Conservation (phyloP, 2,797 vertebrate species). For the Sebastes jordani region DNA sequence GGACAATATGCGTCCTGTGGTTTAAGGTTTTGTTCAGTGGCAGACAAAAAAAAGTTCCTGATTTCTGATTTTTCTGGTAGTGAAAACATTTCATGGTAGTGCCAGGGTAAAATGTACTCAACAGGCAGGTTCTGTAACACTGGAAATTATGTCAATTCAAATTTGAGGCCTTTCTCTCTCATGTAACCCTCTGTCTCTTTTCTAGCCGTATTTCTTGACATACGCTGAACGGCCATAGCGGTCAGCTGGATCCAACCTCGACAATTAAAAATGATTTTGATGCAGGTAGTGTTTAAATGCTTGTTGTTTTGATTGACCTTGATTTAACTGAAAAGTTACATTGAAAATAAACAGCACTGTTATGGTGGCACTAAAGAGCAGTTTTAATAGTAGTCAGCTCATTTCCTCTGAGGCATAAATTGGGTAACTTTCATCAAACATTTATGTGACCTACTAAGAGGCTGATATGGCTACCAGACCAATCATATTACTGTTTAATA, state of each 20-base stretch:
- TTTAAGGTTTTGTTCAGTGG: constrained; percentile 47
- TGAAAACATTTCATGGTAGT: constrained; percentile 7
- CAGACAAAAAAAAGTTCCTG: constrained; percentile 9
- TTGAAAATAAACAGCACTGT: constrained; percentile 27
- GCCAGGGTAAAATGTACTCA: constrained; percentile 32
- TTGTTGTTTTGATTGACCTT: constrained; percentile 40
- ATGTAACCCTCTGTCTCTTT: constrained; percentile 24
- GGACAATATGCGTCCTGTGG: constrained; percentile 38
- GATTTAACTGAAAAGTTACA: constrained; percentile 38
- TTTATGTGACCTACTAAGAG: constrained; percentile 32
- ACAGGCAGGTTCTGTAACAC: constrained; percentile 51
- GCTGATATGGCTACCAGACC: constrained; percentile 20
- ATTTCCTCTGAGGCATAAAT: constrained; percentile 24
- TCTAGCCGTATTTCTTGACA: constrained; percentile 22
- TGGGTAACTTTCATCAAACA: constrained; percentile 30
- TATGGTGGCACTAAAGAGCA: constrained; percentile 16
- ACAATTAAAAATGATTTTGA: constrained; percentile 38
- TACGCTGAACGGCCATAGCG: background rate
- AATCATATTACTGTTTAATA: constrained; percentile 43
- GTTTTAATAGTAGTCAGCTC: constrained; percentile 10
- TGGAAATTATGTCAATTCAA: constrained; percentile 34
- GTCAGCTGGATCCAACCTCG: constrained; percentile 32
- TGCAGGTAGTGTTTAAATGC: constrained; percentile 48
- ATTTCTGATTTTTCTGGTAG: constrained; percentile 11
- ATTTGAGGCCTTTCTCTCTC: constrained; percentile 45